Evolutionary conservation across 1,140 invertebrate species (phyloP), one percentile per base, ranked within the genome.

Genomic region (Mercenaria mercenaria): DNA sequence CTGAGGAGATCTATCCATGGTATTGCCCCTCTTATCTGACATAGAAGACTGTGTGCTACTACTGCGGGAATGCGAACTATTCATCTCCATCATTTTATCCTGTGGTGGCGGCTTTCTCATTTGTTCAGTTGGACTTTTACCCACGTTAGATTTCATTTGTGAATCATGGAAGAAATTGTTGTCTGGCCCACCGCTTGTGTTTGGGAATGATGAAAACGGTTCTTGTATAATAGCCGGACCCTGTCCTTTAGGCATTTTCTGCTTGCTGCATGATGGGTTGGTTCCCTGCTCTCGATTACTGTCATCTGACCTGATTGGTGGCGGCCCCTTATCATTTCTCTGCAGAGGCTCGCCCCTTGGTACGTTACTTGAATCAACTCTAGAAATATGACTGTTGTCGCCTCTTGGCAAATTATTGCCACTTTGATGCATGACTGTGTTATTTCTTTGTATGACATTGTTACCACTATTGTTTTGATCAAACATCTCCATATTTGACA

Each of bases 261-360:
- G 80, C 47, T 89, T 89, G 52, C 88, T 89, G 50, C 88, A 89
- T 2, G 88, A 89, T 11, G 88, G 80, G 56, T 89, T 89, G 50
- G 41, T 82, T 26, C 50, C 52, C 20, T 50, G 37, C 67, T 79
- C 52, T 1, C 52, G 61, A 52, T 84, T 67, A 29, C n/a, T 52
- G 37, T 84, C 84, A 52, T 88, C 86, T 8, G 86, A 69, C 2
- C 64, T 41, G 10, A 84, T 72, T 4, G 82, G 8, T 0, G 8
- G 20, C 11, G 82, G 37, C 0, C 8, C 47, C n/a, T 84, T 74
- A 72, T 84, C 82, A 50, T 72, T 72, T 32, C 61, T 64, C 64
- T 84, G 82, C 82, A 84, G 72, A 26, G 20, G 41, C 0, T 84
- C 56, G 15, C 47, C 32, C n/a, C 67, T 72, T 2, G 18, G 37